Evolutionary conservation across 2,113 vertebrate species (phyloP).

Genomic region (Alces alces): DNA sequence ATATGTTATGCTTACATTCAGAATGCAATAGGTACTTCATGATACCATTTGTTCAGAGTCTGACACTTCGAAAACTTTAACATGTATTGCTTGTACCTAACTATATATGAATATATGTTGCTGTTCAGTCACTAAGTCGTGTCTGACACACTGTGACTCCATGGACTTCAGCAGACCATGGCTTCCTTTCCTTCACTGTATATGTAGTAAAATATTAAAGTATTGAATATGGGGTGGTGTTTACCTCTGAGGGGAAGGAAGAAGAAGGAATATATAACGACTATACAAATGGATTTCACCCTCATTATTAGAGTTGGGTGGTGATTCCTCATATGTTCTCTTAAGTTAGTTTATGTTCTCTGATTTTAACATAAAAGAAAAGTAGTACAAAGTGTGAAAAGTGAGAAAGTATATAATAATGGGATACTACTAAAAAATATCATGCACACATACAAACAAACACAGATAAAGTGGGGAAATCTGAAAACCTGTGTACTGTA

Average conservation of each 20-base stretch:
- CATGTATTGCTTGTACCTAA: not conserved
- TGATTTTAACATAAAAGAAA: not conserved
- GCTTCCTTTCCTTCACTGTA: not conserved
- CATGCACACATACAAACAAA: not conserved
- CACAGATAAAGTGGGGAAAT: not conserved
- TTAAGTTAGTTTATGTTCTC: not conserved
- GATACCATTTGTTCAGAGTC: not conserved
- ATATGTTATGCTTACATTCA: not conserved
- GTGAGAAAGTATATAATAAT: not conserved
- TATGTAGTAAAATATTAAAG: not conserved
- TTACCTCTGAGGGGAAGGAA: not conserved
- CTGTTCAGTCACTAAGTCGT: not conserved
- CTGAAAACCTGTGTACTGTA: not conserved
- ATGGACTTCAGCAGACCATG: not conserved
- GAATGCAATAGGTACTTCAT: not conserved
- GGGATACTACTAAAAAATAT: not conserved
- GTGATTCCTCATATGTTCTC: not conserved
- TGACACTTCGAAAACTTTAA: not conserved
- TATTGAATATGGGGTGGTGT: not conserved
- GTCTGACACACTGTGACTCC: not conserved
- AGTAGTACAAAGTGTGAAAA: not conserved
- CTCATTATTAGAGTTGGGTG: not conserved
- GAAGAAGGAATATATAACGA: not conserved
- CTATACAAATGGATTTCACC: not conserved
- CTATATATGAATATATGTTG: not conserved